Percentiles rank a stretch among this genome's conserved stretches.
phyloP scores from a whole-genome alignment of 2,113 vertebrate species.

The Ardeotis arabs region DNA sequence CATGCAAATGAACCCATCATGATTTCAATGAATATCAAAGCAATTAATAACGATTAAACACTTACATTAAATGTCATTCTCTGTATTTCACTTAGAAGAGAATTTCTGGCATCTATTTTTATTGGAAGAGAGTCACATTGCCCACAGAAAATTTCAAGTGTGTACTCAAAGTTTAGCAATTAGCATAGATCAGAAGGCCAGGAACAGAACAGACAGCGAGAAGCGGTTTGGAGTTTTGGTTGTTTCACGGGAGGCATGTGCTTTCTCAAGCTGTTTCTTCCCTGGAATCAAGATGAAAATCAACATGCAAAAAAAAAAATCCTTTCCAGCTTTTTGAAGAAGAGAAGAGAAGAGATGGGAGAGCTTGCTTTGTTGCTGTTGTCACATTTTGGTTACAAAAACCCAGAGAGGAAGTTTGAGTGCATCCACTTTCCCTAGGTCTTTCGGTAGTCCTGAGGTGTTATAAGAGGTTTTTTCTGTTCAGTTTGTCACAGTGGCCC shows the following conservation, averaged over 20 bases:
- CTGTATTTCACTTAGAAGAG: conserved; percentile 56
- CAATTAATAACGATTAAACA: conserved; percentile 74
- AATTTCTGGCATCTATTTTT: conserved; percentile 64
- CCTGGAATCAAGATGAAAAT: conserved; percentile 31
- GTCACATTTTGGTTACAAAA: not conserved
- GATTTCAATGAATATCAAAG: conserved; percentile 65
- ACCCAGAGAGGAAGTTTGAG: not conserved
- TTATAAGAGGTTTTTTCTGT: not conserved
- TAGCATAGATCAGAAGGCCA: conserved; percentile 68
- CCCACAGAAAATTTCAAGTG: conserved; percentile 63
- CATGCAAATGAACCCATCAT: conserved; percentile 47
- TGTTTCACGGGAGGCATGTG: conserved; percentile 27
- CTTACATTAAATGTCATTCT: conserved; percentile 72
- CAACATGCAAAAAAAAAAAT: not conserved
- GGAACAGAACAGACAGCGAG: conserved; percentile 39
- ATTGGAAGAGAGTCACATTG: conserved; percentile 56
- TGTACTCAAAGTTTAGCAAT: conserved; percentile 61
- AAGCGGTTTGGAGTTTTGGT: conserved; percentile 16
- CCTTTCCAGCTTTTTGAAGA: not conserved
- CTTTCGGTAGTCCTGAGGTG: not conserved
- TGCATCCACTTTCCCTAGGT: not conserved
- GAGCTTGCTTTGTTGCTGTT: not conserved
- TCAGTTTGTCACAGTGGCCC: not conserved
- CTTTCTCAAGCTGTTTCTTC: conserved; percentile 44
- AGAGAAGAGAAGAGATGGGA: not conserved